These are phyloP conservation scores for Trichechus manatus DNA, from an alignment of 2,113 vertebrate species.

Conservation along the genomic window DNA sequence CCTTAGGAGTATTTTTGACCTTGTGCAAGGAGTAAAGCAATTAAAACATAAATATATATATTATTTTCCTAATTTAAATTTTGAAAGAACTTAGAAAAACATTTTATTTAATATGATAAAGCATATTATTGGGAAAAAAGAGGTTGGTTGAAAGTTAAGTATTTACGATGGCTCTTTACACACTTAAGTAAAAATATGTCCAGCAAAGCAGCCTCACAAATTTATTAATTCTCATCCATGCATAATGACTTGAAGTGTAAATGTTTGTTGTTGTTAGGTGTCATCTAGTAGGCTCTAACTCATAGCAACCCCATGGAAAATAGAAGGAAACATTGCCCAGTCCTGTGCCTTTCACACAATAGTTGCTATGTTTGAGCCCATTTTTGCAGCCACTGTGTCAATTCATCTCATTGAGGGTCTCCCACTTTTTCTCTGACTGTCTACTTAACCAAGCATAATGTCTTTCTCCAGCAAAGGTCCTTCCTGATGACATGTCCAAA, in stretches of 20 bases:
- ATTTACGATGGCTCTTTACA: neutral
- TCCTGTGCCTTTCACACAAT: too few relatives aligned
- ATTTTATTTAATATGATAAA: neutral
- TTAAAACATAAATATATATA: neutral
- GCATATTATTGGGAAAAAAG: neutral
- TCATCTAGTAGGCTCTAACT: too few relatives aligned
- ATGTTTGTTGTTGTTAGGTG: neutral
- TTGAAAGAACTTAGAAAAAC: neutral
- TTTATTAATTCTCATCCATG: neutral
- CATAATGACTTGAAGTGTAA: neutral
- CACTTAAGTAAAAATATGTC: neutral
- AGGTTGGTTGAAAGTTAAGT: neutral
- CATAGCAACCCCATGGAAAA: too few relatives aligned
- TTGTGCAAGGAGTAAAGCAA: neutral
- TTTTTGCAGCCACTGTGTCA: too few relatives aligned
- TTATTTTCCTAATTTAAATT: neutral
- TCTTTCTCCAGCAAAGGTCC: too few relatives aligned
- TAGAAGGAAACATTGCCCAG: too few relatives aligned
- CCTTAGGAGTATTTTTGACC: neutral
- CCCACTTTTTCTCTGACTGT: too few relatives aligned
- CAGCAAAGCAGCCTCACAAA: neutral
- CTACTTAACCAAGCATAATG: too few relatives aligned
- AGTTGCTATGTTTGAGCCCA: too few relatives aligned
- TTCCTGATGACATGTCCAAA: too few relatives aligned
- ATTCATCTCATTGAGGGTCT: too few relatives aligned